These are phyloP conservation scores for Drosophila nannoptera DNA, from an alignment of 1,140 invertebrate species.

Conservation along the genomic window DNA sequence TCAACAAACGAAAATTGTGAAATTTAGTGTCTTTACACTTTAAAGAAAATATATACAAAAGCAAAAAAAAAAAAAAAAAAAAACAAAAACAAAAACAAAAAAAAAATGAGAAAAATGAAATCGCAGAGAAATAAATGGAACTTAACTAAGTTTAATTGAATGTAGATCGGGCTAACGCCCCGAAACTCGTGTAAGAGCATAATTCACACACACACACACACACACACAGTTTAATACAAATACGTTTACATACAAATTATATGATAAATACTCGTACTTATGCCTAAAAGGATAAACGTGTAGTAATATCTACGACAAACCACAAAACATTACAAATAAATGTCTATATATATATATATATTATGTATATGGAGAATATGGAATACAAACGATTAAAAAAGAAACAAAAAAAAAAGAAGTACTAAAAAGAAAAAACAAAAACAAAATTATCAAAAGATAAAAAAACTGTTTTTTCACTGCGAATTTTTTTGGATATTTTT, in stretches of 20 bases:
- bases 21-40: constrained; percentile 78
- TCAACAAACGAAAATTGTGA: constrained; percentile 76
- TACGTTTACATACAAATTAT: constrained; percentile 50
- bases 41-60: constrained; percentile 69
- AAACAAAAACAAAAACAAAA: constrained; percentile 58
- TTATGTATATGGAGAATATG: constrained; percentile 62
- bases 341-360: constrained; percentile 57
- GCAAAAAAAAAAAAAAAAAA: constrained; percentile 36
- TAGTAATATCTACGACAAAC: constrained; percentile 87
- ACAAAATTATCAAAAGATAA: constrained; percentile 51
- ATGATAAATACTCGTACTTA: constrained; percentile 69
- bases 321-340: constrained; percentile 67
- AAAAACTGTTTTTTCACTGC: neutral
- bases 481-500: no score
- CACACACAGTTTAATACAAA: constrained; percentile 19
- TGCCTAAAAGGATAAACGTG: constrained; percentile 75
- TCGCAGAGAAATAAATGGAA: constrained; percentile 31
- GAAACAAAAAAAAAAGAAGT: constrained; percentile 32
- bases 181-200: constrained; percentile 33
- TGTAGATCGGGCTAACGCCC: constrained; percentile 31
- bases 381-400: constrained; percentile 38
- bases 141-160: constrained; percentile 46
- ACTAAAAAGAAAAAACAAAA: constrained; percentile 43
- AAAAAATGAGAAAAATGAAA: constrained; percentile 16
- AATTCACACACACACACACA: constrained; percentile 35